Base-by-base conservation (phyloP, 23 tunicate species). In the Halocynthia aurantium region DNA sequence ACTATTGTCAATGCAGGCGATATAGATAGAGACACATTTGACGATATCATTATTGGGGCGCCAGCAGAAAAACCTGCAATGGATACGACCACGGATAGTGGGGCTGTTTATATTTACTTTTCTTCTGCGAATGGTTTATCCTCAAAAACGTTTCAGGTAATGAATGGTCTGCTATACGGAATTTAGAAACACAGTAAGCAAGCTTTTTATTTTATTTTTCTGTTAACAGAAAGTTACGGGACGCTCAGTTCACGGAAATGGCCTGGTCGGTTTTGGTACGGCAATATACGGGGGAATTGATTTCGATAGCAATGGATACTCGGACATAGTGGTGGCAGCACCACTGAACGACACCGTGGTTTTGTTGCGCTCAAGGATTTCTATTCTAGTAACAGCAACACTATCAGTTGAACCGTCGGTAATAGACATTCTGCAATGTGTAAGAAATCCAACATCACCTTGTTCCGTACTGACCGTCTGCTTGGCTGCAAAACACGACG, bases 11-110 rank as follows among this genome's bases (percentile, higher is more conserved):
- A 10, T 80, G 83, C 55, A 17, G 83, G 83, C 8, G 83, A 80
- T 57, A 51, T 80, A 19, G 83, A 80, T 68, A 61, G 55, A 44
- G 69, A 80, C 40, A 76, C 76, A 9, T 80, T 68, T 67, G 54
- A 80, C 53, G 83, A 80, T 62, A 60, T 80, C 20, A 80, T 80
- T 13, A 67, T 80, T 40, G 75, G 83, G 10, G 83, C 83, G 50
- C 77, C 83, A 49, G n/a, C 10, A 68, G 83, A 80, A 69, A 65
- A 80, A 80, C 8, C 10, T 8, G 18, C 50, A 10, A 7, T 51
- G 50, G 11, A 15, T 51, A n/a, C 40, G 52, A 19, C 22, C 61
- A 15, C 11, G 44, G 57, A 19, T 7, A 80, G 83, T 68, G 83
- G 83, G 12, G 83, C 75, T 10, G 76, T 80, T n/a, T 80, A 80